phyloP scores from a whole-genome alignment of 2,113 vertebrate species.

The Sylvia atricapilla region DNA sequence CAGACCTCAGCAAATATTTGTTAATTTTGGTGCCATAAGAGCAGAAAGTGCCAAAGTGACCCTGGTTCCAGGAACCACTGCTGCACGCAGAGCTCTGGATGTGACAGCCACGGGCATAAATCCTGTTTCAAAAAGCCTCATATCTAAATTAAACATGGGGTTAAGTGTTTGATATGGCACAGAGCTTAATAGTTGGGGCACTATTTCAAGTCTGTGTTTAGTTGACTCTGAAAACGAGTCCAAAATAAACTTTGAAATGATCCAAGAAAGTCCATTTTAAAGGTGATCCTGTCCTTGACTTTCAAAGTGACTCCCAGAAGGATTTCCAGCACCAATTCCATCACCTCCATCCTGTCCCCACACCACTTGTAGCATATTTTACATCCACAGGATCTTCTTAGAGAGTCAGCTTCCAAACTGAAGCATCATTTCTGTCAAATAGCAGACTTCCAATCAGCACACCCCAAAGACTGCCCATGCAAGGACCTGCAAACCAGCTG shows the following conservation, averaged over 20 bases:
- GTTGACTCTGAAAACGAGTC: not conserved
- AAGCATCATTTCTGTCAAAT: not conserved
- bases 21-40: not conserved
- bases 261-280: not conserved
- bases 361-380: not conserved
- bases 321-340: not conserved
- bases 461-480: not conserved
- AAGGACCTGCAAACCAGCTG: not conserved
- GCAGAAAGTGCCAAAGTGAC: not conserved
- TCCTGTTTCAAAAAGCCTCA: not conserved
- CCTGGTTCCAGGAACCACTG: not conserved
- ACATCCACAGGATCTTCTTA: not conserved
- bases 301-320: not conserved
- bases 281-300: not conserved
- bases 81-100: not conserved
- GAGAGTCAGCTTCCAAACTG: not conserved
- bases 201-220: not conserved
- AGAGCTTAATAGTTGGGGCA: not conserved
- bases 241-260: not conserved
- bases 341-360: not conserved
- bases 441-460: not conserved
- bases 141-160: not conserved
- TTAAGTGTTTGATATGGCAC: not conserved
- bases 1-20: not conserved
- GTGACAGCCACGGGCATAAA: not conserved